Evolutionary conservation across 2,797 vertebrate genomes (phyloP).

Genomic region (Sebastes matsubarae): DNA sequence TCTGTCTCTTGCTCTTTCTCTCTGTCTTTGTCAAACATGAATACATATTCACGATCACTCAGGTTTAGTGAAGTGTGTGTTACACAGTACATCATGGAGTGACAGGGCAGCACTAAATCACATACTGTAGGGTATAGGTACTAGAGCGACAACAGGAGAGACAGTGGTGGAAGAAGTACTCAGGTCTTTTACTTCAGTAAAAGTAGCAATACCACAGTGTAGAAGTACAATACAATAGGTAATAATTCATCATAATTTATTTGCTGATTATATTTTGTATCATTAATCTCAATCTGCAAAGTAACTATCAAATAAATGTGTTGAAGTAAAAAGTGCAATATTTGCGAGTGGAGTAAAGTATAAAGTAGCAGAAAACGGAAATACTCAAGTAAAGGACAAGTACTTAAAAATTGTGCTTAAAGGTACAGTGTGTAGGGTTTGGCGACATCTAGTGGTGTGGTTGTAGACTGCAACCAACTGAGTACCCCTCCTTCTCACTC

Average conservation of each 20-base stretch:
- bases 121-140: background rate
- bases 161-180: background rate
- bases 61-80: constrained; percentile 27
- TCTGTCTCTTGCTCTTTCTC: background rate
- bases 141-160: background rate
- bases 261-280: background rate
- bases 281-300: background rate
- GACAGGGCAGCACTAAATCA: constrained; percentile 32
- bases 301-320: background rate
- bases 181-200: accelerated
- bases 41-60: constrained; percentile 23
- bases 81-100: background rate
- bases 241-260: background rate
- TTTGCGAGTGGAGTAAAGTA: too few species aligned
- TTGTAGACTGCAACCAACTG: too few species aligned
- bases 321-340: background rate
- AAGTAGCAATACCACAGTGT: too few species aligned
- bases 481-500: too few species aligned
- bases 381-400: background rate
- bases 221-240: too few species aligned
- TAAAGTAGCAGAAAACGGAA: background rate
- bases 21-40: constrained; percentile 33
- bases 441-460: too few species aligned
- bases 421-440: too few species aligned
- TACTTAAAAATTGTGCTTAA: background rate